A percentile compares a stretch with the other conserved stretches of the same genome.
Evolutionary conservation across 2,888 invertebrate genomes (phyloP).

Genomic region (Oligia latruncula): DNA sequence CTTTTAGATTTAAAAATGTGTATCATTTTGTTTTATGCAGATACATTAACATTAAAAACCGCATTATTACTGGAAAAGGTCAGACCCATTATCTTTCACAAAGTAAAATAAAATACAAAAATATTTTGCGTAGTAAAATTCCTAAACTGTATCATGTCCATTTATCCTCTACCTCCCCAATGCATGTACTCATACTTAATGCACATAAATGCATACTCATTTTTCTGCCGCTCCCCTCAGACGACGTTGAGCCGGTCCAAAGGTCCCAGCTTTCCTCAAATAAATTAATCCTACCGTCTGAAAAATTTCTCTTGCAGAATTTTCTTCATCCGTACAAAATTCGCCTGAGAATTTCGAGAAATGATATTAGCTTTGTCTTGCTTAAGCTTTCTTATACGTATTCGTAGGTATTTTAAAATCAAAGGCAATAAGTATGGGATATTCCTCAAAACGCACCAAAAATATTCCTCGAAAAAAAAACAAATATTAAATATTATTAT

Average conservation of each 20-base stretch:
- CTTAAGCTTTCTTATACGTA: not conserved
- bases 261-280: constrained; percentile 41
- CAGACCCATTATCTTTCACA: not conserved
- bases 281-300: constrained; percentile 53
- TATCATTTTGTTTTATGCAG: not conserved
- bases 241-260: constrained; percentile 37
- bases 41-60: constrained; percentile 14
- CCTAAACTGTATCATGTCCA: constrained; percentile 20
- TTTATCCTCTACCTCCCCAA: constrained; percentile 44
- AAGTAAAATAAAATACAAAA: constrained; percentile 12
- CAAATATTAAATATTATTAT: too few species aligned
- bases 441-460: too few species aligned
- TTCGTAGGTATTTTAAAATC: not conserved
- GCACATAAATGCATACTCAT: constrained; percentile 60
- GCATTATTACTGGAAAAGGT: not conserved
- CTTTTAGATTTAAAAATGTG: not conserved
- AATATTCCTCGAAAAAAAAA: too few species aligned
- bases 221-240: constrained; percentile 37
- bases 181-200: constrained; percentile 48
- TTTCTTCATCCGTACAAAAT: constrained; percentile 37
- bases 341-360: constrained; percentile 6
- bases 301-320: constrained; percentile 46
- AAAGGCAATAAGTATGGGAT: not conserved
- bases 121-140: not conserved
- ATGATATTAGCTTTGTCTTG: not conserved